These are phyloP conservation scores for Pseudorhiza aurosa DNA, from an alignment of 30 jellyfish, hydroid and myxozoan genomes.

Conservation along the genomic window DNA sequence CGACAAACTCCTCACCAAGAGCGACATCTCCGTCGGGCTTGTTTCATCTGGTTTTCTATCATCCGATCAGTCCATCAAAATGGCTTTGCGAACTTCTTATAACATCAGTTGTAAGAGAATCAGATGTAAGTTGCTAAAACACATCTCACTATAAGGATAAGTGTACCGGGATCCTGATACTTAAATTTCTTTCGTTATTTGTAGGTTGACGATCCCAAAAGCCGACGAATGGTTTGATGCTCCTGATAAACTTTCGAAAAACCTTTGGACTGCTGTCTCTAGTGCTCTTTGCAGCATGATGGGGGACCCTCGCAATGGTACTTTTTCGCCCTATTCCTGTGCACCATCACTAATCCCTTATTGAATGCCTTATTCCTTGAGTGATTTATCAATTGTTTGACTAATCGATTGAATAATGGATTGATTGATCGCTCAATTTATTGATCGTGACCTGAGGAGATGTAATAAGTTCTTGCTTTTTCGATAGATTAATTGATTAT, in stretches of 20 bases:
- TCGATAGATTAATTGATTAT: neutral
- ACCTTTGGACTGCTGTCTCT: slow-evolving; percentile 64
- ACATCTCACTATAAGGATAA: too few relatives aligned
- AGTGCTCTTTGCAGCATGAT: slow-evolving; percentile 71
- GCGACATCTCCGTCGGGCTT: too few relatives aligned
- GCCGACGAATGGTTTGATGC: slow-evolving; percentile 81
- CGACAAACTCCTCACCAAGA: too few relatives aligned
- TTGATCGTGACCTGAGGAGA: neutral
- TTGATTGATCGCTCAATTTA: neutral
- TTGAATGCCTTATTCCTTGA: neutral
- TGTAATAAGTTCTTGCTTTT: neutral
- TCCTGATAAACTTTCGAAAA: slow-evolving; percentile 34
- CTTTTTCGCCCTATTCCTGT: neutral
- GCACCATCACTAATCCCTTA: neutral
- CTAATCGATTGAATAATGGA: neutral
- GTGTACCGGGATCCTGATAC: too few relatives aligned
- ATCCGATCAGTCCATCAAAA: too few relatives aligned
- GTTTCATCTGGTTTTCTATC: too few relatives aligned
- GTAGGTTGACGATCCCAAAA: slow-evolving; percentile 35
- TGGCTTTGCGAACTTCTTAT: too few relatives aligned
- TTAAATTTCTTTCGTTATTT: too few relatives aligned
- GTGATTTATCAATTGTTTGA: neutral
- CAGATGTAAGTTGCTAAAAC: too few relatives aligned
- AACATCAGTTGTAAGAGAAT: too few relatives aligned
- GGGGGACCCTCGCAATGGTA: slow-evolving; percentile 82